phyloP scores from a whole-genome alignment of 2,113 vertebrate species.

The Mus musculus region GRCm39 chr3:56712001-56712500 shows the following conservation, averaged over 20 bases:
- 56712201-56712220: not conserved
- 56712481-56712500: not conserved
- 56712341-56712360: not conserved
- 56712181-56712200: not conserved
- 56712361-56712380: not conserved
- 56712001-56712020: not conserved
- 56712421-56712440: not conserved
- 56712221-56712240: not conserved
- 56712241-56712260: not conserved
- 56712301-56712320: not conserved
- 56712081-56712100: not conserved
- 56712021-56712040: not conserved
- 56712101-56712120: not conserved
- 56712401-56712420: not conserved
- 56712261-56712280: rapidly evolving
- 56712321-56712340: not conserved
- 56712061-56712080: not conserved
- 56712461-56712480: not conserved
- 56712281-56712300: not conserved
- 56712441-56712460: not conserved
- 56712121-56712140: not conserved
- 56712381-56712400: not conserved
- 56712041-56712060: not conserved
- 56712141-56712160: not conserved
- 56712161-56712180: not conserved